Evolutionary conservation across 2,797 vertebrate species (phyloP), one percentile per base, ranked within the genome.

Genomic region (Ceryle rudis): DNA sequence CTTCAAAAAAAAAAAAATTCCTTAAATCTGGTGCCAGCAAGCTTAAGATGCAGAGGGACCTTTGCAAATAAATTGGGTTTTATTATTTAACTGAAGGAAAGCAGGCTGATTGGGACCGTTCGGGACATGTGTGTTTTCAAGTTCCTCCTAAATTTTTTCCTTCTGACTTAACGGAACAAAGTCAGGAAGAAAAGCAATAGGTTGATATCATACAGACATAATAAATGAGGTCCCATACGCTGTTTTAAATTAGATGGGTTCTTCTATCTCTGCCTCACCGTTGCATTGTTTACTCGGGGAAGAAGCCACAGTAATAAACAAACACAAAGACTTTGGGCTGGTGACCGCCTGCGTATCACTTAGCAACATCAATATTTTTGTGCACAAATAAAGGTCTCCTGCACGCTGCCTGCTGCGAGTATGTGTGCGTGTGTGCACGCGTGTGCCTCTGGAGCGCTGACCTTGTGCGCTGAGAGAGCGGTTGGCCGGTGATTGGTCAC

Each of bases 281-380:
- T 89, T 95, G 95, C 95, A 97, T 97, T 97, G 95, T 97, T 97
- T 96, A 93, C 89, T 57, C 5, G 5, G 84, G 86, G 75, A 91
- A 92, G 96, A 94, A 80, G 70, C 86, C 79, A 83, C 90, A 33
- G 93, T 7, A 69, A 96, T 93, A 98, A 97, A 98, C 93, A 94
- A 94, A 93, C 93, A 95, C 88, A 97, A 96, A 97, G 91, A 95
- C 88, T 92, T 52, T 33, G 3, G 86, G 87, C 92, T 93, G 11
- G 80, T 55, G 92, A 93, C 97, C 64, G 71, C 81, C 93, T 75
- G 87, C 0, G 4, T 92, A 96, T 98, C 97, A 95, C 97, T 98
- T 98, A 98, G 98, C 98, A 98, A 98, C 97, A 97, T 98, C 98
- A 98, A 97, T 98, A 97, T 98, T 98, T 98, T 93, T 95, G 89